Base-by-base conservation (phyloP, 2,113 vertebrate genomes). In the Pachycephala philippinensis region DNA sequence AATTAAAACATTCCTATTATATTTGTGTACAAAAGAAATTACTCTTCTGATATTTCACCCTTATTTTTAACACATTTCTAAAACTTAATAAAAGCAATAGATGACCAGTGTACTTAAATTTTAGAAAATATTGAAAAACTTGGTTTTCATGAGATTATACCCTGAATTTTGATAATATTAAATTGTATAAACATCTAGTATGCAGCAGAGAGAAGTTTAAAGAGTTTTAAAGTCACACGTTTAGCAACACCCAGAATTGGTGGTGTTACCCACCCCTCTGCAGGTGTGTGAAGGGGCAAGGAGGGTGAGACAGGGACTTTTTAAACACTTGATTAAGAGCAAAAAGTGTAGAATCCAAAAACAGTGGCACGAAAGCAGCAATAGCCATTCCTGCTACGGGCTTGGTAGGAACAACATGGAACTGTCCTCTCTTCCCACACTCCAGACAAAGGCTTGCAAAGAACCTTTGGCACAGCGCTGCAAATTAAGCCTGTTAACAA, bases 401-500 rank as follows among this genome's bases (percentile, higher is more conserved):
- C 30, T 70, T 42, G 28, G 16, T 3, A 87, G 50, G 53, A 80
- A 68, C 33, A 59, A 60, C 9, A 13, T 1, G 15, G 63, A 93
- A 79, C 40, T 61, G 35, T n/a, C 47, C 81, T 75, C 60, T 44
- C 76, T 66, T 72, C 44, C 60, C 56, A 52, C 60, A 33, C 19
- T 89, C 47, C 84, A 80, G 26, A 44, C 33, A 59, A 85, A 83
- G 80, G 63, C 17, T 82, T 61, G 74, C 37, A 61, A 50, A 81
- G 74, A 84, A 89, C 85, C 84, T 95, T 80, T 91, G 65, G 50
- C 91, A 86, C 7, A 76, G 76, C 19, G 7, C 33, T 49, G 50
- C 80, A 95, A 95, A 96, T 95, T 79, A 91, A 90, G 71, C 82
- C 87, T 70, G 83, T 86, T 97, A 95, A 84, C 81, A 94, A 96